These are phyloP conservation scores for Antedon bifida DNA, from an alignment of 35 echinoderm and acorn worm genomes.

Conservation along the genomic window DNA sequence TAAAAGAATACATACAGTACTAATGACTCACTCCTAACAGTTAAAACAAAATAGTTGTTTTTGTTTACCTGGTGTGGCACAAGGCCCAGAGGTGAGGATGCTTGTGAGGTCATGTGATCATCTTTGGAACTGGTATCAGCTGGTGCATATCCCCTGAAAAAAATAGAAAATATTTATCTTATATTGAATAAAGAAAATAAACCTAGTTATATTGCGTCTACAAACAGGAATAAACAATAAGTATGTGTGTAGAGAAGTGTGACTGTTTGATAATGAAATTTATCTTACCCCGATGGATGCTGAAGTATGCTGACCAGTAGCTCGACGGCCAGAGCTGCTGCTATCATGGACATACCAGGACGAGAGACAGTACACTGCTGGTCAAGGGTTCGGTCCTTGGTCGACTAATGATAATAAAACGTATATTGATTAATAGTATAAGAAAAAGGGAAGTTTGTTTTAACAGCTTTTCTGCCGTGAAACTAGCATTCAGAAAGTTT, in stretches of 20 bases:
- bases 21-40: too few relatives aligned
- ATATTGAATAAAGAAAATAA: background rate
- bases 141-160: conserved; percentile 56
- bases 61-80: conserved; percentile 86
- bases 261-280: background rate
- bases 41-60: too few relatives aligned
- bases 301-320: conserved; percentile 79
- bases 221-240: too few relatives aligned
- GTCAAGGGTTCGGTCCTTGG: conserved; percentile 85
- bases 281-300: conserved; percentile 72
- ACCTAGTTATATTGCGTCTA: background rate
- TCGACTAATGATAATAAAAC: conserved; percentile 50
- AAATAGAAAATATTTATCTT: background rate
- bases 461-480: too few relatives aligned
- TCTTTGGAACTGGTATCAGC: conserved; percentile 98
- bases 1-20: too few relatives aligned
- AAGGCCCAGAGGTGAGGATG: conserved; percentile 79
- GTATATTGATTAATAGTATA: background rate
- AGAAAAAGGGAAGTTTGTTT: background rate
- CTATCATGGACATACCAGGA: conserved; percentile 90
- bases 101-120: conserved; percentile 63
- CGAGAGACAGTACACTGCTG: conserved; percentile 95
- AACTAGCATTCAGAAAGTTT: too few relatives aligned
- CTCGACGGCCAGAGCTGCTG: conserved; percentile 78
- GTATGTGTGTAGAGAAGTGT: background rate